Conservation (phyloP, 2,113 vertebrate genomes). For the Lepus europaeus region DNA sequence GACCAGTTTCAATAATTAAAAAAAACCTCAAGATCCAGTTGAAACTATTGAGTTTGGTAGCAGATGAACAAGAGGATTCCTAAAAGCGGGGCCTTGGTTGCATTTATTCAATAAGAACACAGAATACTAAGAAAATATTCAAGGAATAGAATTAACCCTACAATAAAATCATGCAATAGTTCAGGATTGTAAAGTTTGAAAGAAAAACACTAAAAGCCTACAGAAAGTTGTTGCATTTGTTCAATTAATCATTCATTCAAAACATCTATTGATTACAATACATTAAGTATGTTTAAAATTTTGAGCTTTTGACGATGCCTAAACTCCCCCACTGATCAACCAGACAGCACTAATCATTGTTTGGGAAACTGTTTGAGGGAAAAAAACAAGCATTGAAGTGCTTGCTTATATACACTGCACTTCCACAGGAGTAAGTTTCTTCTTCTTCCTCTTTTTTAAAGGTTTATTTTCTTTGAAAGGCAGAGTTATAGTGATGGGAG, state of each 20-base stretch:
- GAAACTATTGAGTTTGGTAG: conserved; percentile 42
- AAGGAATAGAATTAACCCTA: conserved; percentile 62
- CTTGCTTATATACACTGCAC: not conserved
- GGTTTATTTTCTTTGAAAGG: no score
- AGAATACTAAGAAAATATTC: conserved; percentile 50
- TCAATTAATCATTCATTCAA: conserved; percentile 11
- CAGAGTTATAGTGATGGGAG: no score
- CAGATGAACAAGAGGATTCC: conserved; percentile 54
- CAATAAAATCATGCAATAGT: conserved; percentile 46
- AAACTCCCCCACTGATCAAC: not conserved
- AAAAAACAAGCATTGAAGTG: conserved; percentile 19
- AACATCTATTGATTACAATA: not conserved
- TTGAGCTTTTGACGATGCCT: not conserved
- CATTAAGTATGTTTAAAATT: conserved; percentile 19
- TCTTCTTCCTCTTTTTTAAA: not conserved
- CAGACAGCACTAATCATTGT: not conserved
- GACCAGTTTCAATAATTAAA: conserved; percentile 1
- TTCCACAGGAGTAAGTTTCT: not conserved
- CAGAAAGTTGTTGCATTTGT: not conserved
- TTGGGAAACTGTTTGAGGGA: conserved; percentile 30
- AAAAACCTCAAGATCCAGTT: conserved; percentile 45
- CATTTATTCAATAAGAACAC: conserved; percentile 58
- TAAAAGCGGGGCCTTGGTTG: conserved; percentile 60
- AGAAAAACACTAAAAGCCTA: not conserved
- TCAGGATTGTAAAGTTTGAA: conserved; percentile 11